Base-by-base conservation (phyloP, 2,113 vertebrate genomes). In the Ctenomys sociabilis region DNA sequence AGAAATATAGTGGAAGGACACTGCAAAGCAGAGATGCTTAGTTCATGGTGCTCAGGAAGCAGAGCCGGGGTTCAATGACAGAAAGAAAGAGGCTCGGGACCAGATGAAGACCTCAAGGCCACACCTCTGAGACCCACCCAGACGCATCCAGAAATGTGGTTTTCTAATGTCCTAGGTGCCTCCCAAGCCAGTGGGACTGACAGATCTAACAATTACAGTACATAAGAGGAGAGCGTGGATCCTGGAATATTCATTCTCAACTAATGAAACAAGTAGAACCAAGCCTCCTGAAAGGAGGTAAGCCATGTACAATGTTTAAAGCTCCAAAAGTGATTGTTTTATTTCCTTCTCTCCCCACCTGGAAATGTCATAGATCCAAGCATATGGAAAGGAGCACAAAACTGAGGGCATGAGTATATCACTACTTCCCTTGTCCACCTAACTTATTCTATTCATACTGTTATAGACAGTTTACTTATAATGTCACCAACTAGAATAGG, bases 401-500 rank as follows among this genome's bases (percentile, higher is more conserved):
- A 85, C 43, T 22, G 14, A 75, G 7, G 24, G n/a, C 57, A 77
- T 35, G 9, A 22, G 40, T 78, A 59, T 75, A 68, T 84, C 32
- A 45, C n/a, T 57, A 37, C 54, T 91, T 81, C 35, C 94, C 32
- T 66, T 73, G 19, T 45, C 32, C 37, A 94, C 17, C 94, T 45
- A 83, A 37, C 26, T 87, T 24, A 73, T 72, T 95, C 63, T 83
- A 83, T 28, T 77, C 12, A 85, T n/a, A 90, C 1, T 70, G 86
- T 43, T 75, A 61, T 52, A 73, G 57, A 24, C 13, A 75, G n/a
- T 81, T 52, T 30, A 32, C 43, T 66, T 17, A 35, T 52, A 86
- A 24, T 93, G 90, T 91, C 75, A 96, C 14, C 4, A 94, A 84
- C 28, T 84, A 90, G 57, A 75, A 85, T 88, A 52, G 59, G 85